These are phyloP conservation scores for Tragulus kanchil DNA, from an alignment of 2,113 vertebrate genomes.

Conservation along the genomic window DNA sequence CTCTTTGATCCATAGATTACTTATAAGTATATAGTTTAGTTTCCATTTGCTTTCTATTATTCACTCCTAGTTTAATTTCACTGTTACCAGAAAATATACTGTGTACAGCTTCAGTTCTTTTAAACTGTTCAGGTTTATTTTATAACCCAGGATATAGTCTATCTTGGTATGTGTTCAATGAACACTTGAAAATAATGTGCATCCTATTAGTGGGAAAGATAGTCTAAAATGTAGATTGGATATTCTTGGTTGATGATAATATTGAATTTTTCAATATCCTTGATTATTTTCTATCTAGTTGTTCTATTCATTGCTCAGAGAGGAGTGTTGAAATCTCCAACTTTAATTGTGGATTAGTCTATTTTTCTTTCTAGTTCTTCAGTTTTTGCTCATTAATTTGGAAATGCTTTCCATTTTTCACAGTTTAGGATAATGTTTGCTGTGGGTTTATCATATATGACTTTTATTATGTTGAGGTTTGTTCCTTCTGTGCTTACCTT, in stretches of 20 bases:
- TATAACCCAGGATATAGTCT: neutral
- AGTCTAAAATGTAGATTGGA: slow-evolving; percentile 27
- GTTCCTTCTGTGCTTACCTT: no score
- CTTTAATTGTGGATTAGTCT: neutral
- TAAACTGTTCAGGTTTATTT: slow-evolving; percentile 36
- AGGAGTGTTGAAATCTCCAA: neutral
- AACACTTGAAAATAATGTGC: slow-evolving; percentile 29
- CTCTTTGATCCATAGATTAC: slow-evolving; percentile 37
- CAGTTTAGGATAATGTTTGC: no score
- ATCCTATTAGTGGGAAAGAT: neutral
- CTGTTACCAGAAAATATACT: neutral
- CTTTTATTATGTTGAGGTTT: no score
- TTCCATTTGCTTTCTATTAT: slow-evolving; percentile 7
- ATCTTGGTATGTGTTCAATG: neutral
- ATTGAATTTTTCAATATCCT: slow-evolving; percentile 33
- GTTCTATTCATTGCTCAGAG: slow-evolving; percentile 14
- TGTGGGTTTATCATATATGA: no score
- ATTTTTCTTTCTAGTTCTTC: slow-evolving; percentile 21
- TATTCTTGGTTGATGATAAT: slow-evolving; percentile 4
- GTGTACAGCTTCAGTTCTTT: slow-evolving; percentile 21
- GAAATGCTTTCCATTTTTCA: no score
- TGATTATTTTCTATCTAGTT: slow-evolving; percentile 42
- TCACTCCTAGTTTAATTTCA: slow-evolving; percentile 45
- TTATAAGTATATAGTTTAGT: neutral
- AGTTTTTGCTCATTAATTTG: neutral